These are phyloP conservation scores for Candidula unifasciata DNA, from an alignment of 2,888 invertebrate genomes.

Conservation along the genomic window DNA sequence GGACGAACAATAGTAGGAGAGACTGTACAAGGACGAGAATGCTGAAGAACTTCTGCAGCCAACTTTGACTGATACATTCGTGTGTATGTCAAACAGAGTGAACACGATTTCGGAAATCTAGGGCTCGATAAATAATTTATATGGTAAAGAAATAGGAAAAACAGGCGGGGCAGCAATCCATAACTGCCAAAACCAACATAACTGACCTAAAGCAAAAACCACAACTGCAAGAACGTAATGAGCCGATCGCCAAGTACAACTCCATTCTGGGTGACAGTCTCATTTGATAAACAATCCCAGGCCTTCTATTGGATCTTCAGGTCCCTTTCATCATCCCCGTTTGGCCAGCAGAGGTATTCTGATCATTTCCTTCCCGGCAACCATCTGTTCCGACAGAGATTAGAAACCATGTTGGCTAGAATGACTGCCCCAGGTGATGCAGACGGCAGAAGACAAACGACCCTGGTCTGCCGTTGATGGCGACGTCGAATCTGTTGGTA, in stretches of 20 bases:
- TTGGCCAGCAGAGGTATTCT: background rate
- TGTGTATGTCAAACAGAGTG: no score
- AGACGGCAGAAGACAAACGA: background rate
- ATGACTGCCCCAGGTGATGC: background rate
- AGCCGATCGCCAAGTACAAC: no score
- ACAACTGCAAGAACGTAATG: background rate
- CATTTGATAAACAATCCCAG: background rate
- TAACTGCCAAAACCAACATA: no score
- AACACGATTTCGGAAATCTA: no score
- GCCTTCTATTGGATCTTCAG: background rate
- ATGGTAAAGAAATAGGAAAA: no score
- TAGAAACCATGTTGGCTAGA: background rate
- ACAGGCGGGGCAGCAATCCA: no score
- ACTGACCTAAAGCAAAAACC: background rate
- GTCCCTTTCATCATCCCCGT: background rate
- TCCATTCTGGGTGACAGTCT: background rate
- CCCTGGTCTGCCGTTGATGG: background rate
- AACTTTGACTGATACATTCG: no score
- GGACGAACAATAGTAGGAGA: no score
- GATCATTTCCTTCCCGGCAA: background rate
- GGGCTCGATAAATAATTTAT: no score
- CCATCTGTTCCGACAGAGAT: slow-evolving; percentile 2
- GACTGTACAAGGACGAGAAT: no score
- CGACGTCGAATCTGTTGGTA: no score
- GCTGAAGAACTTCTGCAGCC: no score